Evolutionary conservation across 2,113 vertebrate species (phyloP).

Genomic region (Plecturocebus donacophilus): DNA sequence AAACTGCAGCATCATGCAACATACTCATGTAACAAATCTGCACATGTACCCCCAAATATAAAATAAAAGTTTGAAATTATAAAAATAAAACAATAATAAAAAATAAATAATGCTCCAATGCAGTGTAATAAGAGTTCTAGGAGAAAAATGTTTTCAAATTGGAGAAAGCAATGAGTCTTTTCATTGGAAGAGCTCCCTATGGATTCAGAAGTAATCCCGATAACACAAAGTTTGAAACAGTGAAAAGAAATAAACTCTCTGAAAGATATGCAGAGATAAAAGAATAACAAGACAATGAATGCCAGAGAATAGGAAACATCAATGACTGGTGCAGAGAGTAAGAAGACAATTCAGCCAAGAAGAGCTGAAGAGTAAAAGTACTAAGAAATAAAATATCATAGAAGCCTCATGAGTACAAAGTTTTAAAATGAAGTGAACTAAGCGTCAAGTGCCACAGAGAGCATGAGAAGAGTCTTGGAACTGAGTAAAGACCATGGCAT

Average conservation of each 20-base stretch:
- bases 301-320: background rate
- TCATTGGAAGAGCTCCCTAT: background rate
- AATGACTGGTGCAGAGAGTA: background rate
- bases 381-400: background rate
- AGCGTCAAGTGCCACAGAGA: background rate
- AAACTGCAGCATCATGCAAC: no score
- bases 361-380: background rate
- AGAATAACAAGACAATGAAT: background rate
- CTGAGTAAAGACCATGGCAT: background rate
- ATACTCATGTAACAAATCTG: no score
- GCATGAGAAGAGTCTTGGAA: background rate
- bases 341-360: background rate
- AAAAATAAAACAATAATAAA: no score
- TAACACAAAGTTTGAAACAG: background rate
- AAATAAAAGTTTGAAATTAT: no score
- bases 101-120: no score
- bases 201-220: background rate
- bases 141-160: background rate
- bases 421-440: background rate
- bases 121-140: background rate
- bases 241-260: background rate
- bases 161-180: background rate
- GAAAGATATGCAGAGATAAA: background rate
- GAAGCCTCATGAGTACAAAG: background rate
- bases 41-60: no score